Percentiles rank a stretch among this genome's conserved stretches.
These are phyloP conservation scores for Trichechus manatus DNA, from an alignment of 2,113 vertebrate species.

Conservation along the genomic window DNA sequence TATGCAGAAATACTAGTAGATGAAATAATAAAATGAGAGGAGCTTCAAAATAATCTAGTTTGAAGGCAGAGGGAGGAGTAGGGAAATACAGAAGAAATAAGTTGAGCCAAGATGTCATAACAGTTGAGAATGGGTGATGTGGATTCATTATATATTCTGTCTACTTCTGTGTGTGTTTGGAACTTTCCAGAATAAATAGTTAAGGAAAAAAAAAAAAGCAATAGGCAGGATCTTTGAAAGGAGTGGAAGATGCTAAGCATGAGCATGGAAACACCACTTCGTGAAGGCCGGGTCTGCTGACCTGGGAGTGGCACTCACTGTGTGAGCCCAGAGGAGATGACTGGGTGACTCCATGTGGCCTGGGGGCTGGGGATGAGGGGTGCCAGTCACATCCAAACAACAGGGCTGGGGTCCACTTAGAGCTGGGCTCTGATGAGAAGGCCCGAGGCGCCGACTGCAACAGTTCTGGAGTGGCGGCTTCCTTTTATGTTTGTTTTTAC, in stretches of 20 bases:
- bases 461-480: neutral
- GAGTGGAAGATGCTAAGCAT: neutral
- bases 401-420: neutral
- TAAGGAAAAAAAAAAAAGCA: neutral
- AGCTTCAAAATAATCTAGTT: neutral
- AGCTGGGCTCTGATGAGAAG: neutral
- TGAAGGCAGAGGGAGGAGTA: neutral
- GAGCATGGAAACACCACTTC: neutral
- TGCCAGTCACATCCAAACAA: neutral
- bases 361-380: neutral
- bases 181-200: no score
- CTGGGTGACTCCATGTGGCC: neutral
- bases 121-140: neutral
- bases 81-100: neutral
- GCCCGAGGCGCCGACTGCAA: neutral
- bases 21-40: neutral
- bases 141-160: neutral
- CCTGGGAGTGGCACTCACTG: neutral
- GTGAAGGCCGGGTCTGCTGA: neutral
- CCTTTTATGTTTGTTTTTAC: no score
- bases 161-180: neutral
- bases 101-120: neutral
- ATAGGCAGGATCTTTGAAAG: neutral
- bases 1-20: neutral
- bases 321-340: neutral